Evolutionary conservation across 2,888 invertebrate genomes (phyloP), one percentile per base, ranked within the genome.

Genomic region (Drosophila pseudotalamancana): DNA sequence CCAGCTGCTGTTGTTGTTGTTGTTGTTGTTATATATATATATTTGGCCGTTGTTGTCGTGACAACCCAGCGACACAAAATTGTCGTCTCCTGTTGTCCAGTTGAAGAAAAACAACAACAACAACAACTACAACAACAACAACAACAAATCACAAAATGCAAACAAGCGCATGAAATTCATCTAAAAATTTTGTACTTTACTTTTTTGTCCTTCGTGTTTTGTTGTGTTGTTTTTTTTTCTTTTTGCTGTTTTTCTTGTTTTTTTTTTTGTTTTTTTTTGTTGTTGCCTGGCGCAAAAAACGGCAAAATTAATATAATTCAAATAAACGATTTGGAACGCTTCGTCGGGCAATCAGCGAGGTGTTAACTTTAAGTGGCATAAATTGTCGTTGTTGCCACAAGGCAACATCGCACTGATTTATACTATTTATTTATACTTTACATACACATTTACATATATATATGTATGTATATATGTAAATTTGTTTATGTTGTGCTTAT

Each of bases 321-420:
- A 84, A 77, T 80, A 84, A 87, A 87, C 84, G 84, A 87, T 73
- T 87, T 69, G 54, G 63, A 48, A 45, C 73, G 73, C 84, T 81
- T 84, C 68, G 81, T 9, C 73, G 45, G 34, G 68, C 70, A 87
- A 60, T 84, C 85, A 71, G 62, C 77, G 81, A 87, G 71, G 85
- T 87, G 85, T 87, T 80, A 81, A 81, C 49, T 77, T 77, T 77
- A 81, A 81, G 77, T 87, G 77, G 71, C 87, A 65, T 61, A 87
- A 87, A 83, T 76, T 70, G 76, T 67, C 23, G 54, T 56, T 61
- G 50, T 53, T 64, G 77, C 37, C 84, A 66, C 54, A 50, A 32
- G 49, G 16, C 53, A 48, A 51, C 42, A 31, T 0, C 23, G 35
- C n/a, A n/a, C n/a, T n/a, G n/a, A n/a, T n/a, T n/a, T n/a, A n/a